Conservation (phyloP, 2,797 vertebrate genomes). For the Thripadectes ignobilis region DNA sequence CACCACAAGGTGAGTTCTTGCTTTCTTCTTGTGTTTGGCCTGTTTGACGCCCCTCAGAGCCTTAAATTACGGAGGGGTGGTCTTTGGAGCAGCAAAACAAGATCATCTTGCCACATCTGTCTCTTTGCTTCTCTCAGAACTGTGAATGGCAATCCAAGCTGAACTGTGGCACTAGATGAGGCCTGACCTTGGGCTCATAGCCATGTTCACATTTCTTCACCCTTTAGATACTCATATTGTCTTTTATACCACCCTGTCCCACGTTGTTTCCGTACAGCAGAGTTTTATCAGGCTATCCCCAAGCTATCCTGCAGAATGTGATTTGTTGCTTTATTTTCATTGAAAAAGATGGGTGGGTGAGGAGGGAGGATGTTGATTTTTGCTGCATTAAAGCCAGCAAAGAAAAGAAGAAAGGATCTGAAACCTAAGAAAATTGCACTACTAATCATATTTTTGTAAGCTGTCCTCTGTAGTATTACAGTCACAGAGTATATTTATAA, state of each 20-base stretch:
- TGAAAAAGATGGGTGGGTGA: slow-evolving; percentile 8
- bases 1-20: neutral
- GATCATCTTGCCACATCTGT: neutral
- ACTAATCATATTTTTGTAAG: slow-evolving; percentile 72
- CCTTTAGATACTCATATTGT: neutral
- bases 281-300: neutral
- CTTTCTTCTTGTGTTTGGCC: neutral
- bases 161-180: neutral
- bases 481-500: slow-evolving; percentile 77
- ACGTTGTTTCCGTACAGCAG: neutral
- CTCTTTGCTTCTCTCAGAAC: neutral
- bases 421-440: slow-evolving; percentile 69
- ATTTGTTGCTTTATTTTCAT: slow-evolving; percentile 52
- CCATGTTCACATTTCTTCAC: neutral
- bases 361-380: slow-evolving; percentile 36
- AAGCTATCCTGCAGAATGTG: neutral
- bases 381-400: slow-evolving; percentile 26
- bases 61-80: neutral
- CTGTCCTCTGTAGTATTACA: slow-evolving; percentile 69
- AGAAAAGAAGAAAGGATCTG: slow-evolving; percentile 56
- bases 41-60: neutral
- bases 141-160: neutral
- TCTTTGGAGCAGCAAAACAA: neutral
- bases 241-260: neutral
- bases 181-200: neutral